Evolutionary conservation across 2,113 vertebrate species (phyloP).

Genomic region (Spheniscus mendiculus): DNA sequence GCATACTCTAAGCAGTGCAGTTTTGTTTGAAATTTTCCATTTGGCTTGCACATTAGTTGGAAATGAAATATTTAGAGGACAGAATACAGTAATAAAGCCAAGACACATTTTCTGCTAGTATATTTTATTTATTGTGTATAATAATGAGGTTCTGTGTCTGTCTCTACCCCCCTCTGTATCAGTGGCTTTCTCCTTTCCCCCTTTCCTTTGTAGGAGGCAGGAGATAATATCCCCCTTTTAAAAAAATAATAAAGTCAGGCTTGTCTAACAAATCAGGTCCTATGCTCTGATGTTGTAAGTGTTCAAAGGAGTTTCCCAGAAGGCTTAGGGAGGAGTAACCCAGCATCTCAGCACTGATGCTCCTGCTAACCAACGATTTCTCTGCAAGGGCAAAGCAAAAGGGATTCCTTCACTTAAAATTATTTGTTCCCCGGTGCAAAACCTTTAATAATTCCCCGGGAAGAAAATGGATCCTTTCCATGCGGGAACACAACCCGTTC

Average conservation of each 20-base stretch:
- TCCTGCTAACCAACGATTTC: neutral
- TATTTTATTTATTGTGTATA: conserved; percentile 80
- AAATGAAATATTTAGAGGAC: conserved; percentile 84
- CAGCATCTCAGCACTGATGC: neutral
- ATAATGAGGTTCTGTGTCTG: conserved; percentile 77
- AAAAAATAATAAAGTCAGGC: conserved; percentile 67
- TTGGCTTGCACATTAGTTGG: conserved; percentile 79
- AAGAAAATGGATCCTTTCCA: accelerated
- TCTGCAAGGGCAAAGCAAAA: neutral
- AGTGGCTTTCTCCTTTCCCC: conserved; percentile 47
- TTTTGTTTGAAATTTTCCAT: conserved; percentile 81
- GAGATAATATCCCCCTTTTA: conserved; percentile 61
- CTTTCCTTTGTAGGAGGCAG: conserved; percentile 53
- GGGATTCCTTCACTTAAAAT: neutral
- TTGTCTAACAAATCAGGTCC: conserved; percentile 66
- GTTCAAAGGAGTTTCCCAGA: conserved; percentile 61
- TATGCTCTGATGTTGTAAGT: conserved; percentile 43
- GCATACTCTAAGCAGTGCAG: conserved; percentile 77
- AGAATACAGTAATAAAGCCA: conserved; percentile 79
- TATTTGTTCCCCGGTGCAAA: neutral
- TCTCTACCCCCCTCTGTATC: conserved; percentile 34
- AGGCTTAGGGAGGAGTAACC: conserved; percentile 17
- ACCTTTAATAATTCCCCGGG: neutral
- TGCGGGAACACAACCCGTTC: accelerated
- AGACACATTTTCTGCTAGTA: conserved; percentile 75